Conservation (phyloP, 2,888 invertebrate species). For the Stegana nigrithorax region DNA sequence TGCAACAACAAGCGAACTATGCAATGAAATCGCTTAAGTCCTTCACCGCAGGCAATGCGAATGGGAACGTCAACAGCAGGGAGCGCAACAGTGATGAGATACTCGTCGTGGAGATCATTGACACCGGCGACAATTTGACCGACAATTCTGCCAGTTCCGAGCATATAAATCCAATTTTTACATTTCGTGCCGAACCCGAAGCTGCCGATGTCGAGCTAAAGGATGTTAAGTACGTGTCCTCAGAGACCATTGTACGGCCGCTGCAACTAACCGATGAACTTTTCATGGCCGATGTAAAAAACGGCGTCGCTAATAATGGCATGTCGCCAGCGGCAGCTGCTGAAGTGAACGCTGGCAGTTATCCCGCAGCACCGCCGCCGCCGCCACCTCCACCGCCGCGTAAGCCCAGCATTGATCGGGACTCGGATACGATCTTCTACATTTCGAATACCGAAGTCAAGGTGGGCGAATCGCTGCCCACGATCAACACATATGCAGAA, state of each 20-base stretch:
- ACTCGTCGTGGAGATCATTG: conserved; percentile 66
- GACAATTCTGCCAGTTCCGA: conserved; percentile 48
- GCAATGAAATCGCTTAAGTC: background rate
- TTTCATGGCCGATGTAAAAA: conserved; percentile 57
- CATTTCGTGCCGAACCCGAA: conserved; percentile 44
- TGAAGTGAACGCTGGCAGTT: conserved; percentile 14
- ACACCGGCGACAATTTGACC: conserved; percentile 51
- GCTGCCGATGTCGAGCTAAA: conserved; percentile 36
- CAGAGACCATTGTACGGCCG: conserved; percentile 40
- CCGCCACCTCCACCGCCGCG: conserved; percentile 48
- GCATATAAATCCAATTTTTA: conserved; percentile 52
- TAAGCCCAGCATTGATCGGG: conserved; percentile 59
- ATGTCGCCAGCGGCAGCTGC: too few relatives aligned
- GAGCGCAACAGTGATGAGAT: conserved; percentile 61
- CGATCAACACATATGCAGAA: conserved; percentile 40
- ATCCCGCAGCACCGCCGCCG: conserved; percentile 46
- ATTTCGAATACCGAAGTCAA: conserved; percentile 69
- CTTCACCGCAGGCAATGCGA: background rate
- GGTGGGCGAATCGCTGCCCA: conserved; percentile 67
- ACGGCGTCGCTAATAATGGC: too few relatives aligned
- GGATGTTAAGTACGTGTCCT: conserved; percentile 40
- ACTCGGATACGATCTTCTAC: conserved; percentile 69
- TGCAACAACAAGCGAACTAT: background rate
- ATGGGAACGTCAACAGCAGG: conserved; percentile 34
- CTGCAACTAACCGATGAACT: conserved; percentile 58